Base-by-base conservation (phyloP, 2,113 vertebrate genomes). In the Scortum barcoo region DNA sequence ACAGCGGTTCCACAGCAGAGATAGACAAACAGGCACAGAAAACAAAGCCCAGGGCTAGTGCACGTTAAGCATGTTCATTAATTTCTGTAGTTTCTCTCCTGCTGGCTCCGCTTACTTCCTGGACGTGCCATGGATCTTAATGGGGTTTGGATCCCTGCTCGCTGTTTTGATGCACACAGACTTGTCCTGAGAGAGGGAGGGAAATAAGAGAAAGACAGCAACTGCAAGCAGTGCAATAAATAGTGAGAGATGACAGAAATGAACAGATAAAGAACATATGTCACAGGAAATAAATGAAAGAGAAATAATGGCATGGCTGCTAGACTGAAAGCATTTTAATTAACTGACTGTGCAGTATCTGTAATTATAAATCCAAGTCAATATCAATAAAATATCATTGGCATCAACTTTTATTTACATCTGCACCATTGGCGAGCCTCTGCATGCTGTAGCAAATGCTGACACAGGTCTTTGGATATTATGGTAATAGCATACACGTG, bases 1-100 rank as follows among this genome's bases (percentile, higher is more conserved):
- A 79, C 77, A 76, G 58, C 6, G 5, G 67, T 75, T 58, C 17
- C 14, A 24, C 65, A 56, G 73, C 74, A 60, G 70, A 88, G 40
- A 67, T 28, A 81, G 56, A 87, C 77, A 80, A 83, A 74, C 71
- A 68, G 78, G 83, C 66, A 20, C 13, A 58, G 70, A 85, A 73
- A 85, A 76, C 77, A 77, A 53, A 50, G 82, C 90, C 78, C 12
- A 2, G 71, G 83, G 91, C 80, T 73, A 50, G 73, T 1, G 46
- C 85, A 86, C 86, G 92, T 91, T 93, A 89, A 93, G 60, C 88
- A 89, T 88, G 91, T 92, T 89, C 89, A 93, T 93, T 92, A 78
- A 91, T 92, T 91, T 92, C 81, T 84, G 82, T 79, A 51, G 81
- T 85, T 82, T 90, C 74, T 85, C 72, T 85, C 86, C 86, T 54